phyloP scores from a whole-genome alignment of 2,888 invertebrate genomes.

The Eumacrocentrus americanus region DNA sequence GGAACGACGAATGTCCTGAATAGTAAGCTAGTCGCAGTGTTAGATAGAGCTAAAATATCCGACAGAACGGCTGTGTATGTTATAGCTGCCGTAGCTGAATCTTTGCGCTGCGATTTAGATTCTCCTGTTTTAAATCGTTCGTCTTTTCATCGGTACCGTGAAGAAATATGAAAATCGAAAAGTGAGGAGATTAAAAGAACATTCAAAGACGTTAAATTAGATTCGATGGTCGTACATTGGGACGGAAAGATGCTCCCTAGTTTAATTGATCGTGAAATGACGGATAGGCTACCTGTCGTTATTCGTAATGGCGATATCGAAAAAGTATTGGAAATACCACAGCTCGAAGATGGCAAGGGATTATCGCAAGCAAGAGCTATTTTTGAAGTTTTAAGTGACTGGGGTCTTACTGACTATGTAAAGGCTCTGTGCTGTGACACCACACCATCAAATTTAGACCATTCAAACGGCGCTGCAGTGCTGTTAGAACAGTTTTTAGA shows the following conservation, averaged over 20 bases:
- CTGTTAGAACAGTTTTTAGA: slow-evolving; percentile 8
- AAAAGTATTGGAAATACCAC: slow-evolving; percentile 12
- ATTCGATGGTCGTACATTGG: slow-evolving; percentile 34
- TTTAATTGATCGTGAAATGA: slow-evolving; percentile 18
- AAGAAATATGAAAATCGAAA: background rate
- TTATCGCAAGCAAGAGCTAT: background rate
- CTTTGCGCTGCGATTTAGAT: background rate
- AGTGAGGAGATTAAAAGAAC: slow-evolving; percentile 15
- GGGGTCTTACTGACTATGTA: background rate
- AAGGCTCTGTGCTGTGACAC: slow-evolving; percentile 18
- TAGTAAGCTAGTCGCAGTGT: background rate
- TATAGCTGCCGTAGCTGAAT: background rate
- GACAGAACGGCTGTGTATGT: background rate
- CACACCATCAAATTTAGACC: slow-evolving; percentile 2
- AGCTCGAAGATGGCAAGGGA: background rate
- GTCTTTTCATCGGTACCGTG: background rate
- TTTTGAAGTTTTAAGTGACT: background rate
- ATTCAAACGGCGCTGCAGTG: slow-evolving; percentile 11
- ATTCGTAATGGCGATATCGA: slow-evolving; percentile 17
- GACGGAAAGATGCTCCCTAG: slow-evolving; percentile 38
- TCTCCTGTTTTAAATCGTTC: background rate
- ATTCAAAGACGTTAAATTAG: slow-evolving; percentile 23
- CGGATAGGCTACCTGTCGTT: background rate
- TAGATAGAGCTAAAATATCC: background rate
- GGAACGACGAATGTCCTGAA: background rate